Evolutionary conservation across 2,888 invertebrate genomes (phyloP), one percentile per base, ranked within the genome.

Genomic region (Dicyrtomina minuta): DNA sequence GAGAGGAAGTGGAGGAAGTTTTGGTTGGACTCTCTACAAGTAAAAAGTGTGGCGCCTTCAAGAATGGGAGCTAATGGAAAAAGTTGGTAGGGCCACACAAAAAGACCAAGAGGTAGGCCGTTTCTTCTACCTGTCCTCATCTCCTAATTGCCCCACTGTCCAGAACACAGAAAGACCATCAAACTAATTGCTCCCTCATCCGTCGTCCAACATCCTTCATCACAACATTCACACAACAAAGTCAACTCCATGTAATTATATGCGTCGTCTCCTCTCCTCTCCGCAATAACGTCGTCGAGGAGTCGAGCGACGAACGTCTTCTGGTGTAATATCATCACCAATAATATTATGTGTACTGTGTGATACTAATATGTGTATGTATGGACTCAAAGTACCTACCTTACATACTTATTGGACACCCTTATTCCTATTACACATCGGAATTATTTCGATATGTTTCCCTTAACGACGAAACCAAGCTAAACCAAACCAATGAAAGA

Each of bases 141-240:
- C 75, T 74, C 74, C 75, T 77, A 77, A 77, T 77, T 77, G 77
- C 75, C 75, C 72, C 72, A 75, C 62, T 73, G 76, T 75, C 77
- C 75, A 75, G 73, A 74, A 77, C 77, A 77, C 72, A 72, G 75
- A 75, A 75, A 77, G 70, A 74, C 77, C 77, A 77, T 77, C 75
- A 75, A 75, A 74, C 77, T 77, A 77, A 77, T 77, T 77, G 77
- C 75, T 75, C 75, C 68, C 62, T 70, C 66, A 44, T 58, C 67
- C 58, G 49, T 67, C 65, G 43, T 53, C 39, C 62, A 59, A 62
- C 64, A 67, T 66, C 62, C 71, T 56, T 66, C 60, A 53, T 66
- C 66, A 43, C 66, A 66, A 46, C 58, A 53, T 41, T 49, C 60
- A 55, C 53, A 27, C 55, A 55, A 27, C 66, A 15, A 33, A 33